Evolutionary conservation across 2,888 invertebrate species (phyloP), one percentile per base, ranked within the genome.

Genomic region (Pseudococcus longispinus): DNA sequence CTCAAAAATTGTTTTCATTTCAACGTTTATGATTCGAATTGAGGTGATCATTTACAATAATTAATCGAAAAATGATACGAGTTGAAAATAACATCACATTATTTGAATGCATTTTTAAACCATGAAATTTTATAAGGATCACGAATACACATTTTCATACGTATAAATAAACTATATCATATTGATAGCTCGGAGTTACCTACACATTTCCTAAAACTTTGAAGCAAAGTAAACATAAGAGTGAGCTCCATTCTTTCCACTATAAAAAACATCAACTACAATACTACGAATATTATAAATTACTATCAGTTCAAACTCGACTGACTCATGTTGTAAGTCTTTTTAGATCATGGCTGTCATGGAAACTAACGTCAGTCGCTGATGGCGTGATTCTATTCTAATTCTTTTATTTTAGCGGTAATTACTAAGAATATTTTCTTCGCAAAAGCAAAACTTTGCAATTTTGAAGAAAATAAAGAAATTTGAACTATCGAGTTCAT

Each of bases 281-380:
- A 26, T 11, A 13, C 15, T 26, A 26, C 65, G 0, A 37, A 37
- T 37, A 37, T 37, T 8, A n/a, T n/a, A 37, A 26, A 65, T 70
- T 20, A 70, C 32, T 29, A 70, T 70, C 70, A 70, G 29, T 29
- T 29, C 29, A 15, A 70, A 70, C 29, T 6, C n/a, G 29, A 70
- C 37, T 37, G 37, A 70, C 15, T 29, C 13, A 60, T 55, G 46
- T 84, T 84, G 18, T 60, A 84, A 84, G 37, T 23, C 55, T 46
- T 70, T 23, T 70, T 46, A 85, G 65, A 85, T 85, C 32, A 29
- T 46, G 23, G 85, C 85, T 85, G 85, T 85, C 85, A 85, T 85
- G 85, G 85, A 85, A 85, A 85, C 85, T 85, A 74, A 70, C 15
- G 29, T 70, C 15, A 70, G 70, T 29, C 70, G 70, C 32, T 60